These are phyloP conservation scores for Dicaeum eximium DNA, from an alignment of 2,113 vertebrate genomes.

Conservation along the genomic window DNA sequence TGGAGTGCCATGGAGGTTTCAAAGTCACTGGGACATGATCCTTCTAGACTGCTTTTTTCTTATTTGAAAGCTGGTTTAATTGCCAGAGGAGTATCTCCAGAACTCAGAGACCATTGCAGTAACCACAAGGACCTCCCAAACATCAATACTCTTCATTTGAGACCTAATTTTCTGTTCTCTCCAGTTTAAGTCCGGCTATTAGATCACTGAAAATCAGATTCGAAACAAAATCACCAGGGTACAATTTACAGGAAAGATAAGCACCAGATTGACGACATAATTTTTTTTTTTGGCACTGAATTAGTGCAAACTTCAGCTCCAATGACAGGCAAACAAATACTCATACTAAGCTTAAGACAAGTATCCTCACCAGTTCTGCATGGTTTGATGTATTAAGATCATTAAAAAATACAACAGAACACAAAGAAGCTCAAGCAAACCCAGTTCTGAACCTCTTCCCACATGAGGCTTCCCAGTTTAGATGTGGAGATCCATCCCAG, in stretches of 20 bases:
- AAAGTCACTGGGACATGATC: background rate
- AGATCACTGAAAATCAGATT: constrained; percentile 9
- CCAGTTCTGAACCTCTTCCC: background rate
- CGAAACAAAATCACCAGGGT: background rate
- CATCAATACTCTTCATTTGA: background rate
- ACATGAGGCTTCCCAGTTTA: background rate
- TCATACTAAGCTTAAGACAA: background rate
- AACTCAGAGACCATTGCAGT: background rate
- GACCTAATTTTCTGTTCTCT: background rate
- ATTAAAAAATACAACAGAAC: background rate
- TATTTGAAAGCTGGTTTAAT: background rate
- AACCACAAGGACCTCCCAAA: background rate
- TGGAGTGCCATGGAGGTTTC: background rate
- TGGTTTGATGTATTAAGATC: background rate
- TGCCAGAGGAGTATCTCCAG: background rate
- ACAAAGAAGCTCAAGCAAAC: background rate
- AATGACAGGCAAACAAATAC: constrained; percentile 5
- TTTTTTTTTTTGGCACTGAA: background rate
- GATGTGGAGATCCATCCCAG: background rate
- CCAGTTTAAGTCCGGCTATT: background rate
- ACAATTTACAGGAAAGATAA: constrained; percentile 23
- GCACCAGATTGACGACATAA: background rate
- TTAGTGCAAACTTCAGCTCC: background rate
- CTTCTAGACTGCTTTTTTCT: background rate
- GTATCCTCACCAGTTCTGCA: background rate